Base-by-base conservation (phyloP, 2,888 invertebrate genomes). In the Omphaloscelis lunosa region DNA sequence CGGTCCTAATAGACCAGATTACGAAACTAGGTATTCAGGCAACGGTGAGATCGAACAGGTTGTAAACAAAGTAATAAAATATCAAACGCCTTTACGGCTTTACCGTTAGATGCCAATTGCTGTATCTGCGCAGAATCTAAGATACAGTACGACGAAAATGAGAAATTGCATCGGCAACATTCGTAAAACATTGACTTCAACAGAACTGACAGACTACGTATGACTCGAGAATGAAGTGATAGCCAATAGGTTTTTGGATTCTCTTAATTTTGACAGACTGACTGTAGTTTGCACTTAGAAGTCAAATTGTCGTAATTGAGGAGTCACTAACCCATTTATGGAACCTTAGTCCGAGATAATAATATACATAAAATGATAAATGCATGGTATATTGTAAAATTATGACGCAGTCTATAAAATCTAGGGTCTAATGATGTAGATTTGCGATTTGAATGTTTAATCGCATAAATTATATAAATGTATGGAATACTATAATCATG, bases 51-150 rank as follows among this genome's bases (percentile, higher is more conserved):
- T 83, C 81, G 77, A 73, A 67, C 83, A 81, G 81, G 75, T 82
- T 73, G 77, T 84, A 88, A 91, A 91, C 85, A 90, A 84, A 86
- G 75, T 80, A 85, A 91, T 91, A 89, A 90, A 91, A 87, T 88
- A 84, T 85, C 75, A 84, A 85, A 80, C 77, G 82, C 78, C 71
- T 90, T 87, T 87, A 89, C 90, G 89, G 90, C 45, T 90, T 88
- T 89, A 90, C 91, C 90, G 92, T 91, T 91, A 74, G 70, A 77
- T 77, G 80, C 63, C 82, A 78, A 87, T 84, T 85, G 81, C 78
- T 48, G 61, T 72, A 77, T 77, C 63, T 77, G 61, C 39, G 51
- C 39, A 59, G 72, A 67, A 59, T 71, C 62, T 53, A 34, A 71
- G 63, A 69, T 58, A 51, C 29, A 68, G 45, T 15, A 34, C 23